A percentile compares a stretch with the other conserved stretches of the same genome.
These are phyloP conservation scores for Tarsius wallacei DNA, from an alignment of 2,797 vertebrate genomes.

Conservation along the genomic window DNA sequence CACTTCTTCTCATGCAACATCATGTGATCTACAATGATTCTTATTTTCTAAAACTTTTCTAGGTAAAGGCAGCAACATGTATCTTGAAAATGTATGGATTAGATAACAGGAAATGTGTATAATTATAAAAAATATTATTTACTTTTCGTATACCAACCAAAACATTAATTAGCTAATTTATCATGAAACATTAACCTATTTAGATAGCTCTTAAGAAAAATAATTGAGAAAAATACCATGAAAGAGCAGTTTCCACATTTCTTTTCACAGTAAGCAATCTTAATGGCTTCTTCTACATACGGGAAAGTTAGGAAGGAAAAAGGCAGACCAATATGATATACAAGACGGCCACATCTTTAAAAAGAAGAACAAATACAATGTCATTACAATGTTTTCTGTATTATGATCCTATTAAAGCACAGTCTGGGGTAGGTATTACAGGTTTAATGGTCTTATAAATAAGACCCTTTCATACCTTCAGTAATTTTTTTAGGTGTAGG, in stretches of 20 bases:
- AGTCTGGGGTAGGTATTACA: background rate
- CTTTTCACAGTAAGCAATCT: conserved; percentile 94
- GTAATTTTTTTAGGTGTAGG: background rate
- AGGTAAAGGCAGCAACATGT: conserved; percentile 26
- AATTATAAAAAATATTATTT: conserved; percentile 44
- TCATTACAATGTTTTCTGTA: background rate
- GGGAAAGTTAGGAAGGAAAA: conserved; percentile 93
- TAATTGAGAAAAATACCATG: conserved; percentile 90
- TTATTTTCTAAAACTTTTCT: conserved; percentile 59
- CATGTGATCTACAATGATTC: background rate
- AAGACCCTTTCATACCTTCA: background rate
- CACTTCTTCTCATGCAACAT: background rate
- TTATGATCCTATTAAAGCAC: background rate
- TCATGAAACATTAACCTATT: conserved; percentile 64
- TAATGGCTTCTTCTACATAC: conserved; percentile 95
- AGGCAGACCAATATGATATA: conserved; percentile 95
- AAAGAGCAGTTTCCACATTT: conserved; percentile 94
- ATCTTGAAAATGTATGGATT: conserved; percentile 30
- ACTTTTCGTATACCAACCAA: background rate
- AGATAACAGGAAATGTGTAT: background rate
- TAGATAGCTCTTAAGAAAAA: conserved; percentile 62
- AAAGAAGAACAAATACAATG: background rate
- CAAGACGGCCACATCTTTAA: conserved; percentile 97
- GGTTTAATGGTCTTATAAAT: background rate
- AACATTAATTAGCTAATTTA: conserved; percentile 16